Conservation (phyloP, 2,797 vertebrate genomes). For the Myioborus miniatus region DNA sequence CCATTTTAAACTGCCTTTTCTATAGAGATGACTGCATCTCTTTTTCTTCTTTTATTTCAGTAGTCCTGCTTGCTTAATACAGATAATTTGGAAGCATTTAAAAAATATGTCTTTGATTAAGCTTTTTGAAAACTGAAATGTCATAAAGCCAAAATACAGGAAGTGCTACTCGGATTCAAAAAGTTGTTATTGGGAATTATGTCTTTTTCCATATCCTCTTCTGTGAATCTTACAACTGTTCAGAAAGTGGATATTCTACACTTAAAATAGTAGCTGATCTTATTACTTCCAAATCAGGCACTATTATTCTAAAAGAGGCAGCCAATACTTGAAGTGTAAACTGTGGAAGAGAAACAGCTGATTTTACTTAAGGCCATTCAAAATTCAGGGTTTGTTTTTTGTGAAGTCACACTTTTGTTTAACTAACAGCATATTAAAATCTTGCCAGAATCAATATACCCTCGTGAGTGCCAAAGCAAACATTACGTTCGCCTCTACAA, state of each 20-base stretch:
- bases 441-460: background rate
- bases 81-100: conserved; percentile 47
- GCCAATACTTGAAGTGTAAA: background rate
- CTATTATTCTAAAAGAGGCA: background rate
- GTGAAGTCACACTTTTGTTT: conserved; percentile 28
- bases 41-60: background rate
- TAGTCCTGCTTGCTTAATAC: background rate
- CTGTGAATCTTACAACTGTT: conserved; percentile 10
- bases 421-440: background rate
- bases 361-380: background rate
- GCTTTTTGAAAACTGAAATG: conserved; percentile 53
- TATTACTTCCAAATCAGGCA: background rate
- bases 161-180: conserved; percentile 22
- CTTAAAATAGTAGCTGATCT: background rate
- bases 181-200: background rate
- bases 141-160: conserved; percentile 54
- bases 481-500: background rate
- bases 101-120: conserved; percentile 40
- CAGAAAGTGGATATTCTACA: background rate
- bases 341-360: background rate
- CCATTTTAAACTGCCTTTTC: conserved; percentile 43
- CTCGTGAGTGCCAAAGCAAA: background rate
- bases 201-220: conserved; percentile 22
- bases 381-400: background rate
- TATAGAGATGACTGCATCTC: conserved; percentile 50